These are phyloP conservation scores for Condylostylus longicornis DNA, from an alignment of 1,140 invertebrate species.

Conservation along the genomic window DNA sequence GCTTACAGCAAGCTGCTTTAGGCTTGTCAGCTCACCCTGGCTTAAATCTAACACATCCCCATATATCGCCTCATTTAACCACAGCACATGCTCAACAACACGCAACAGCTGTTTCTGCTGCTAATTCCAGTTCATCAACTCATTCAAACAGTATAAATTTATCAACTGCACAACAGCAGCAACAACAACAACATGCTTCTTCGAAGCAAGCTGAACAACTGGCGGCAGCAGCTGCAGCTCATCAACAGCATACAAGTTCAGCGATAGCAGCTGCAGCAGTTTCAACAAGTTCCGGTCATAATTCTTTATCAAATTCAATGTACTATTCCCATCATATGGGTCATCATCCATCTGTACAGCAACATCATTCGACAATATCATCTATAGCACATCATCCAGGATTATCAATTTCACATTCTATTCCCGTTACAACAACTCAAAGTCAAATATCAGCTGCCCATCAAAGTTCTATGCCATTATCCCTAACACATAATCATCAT, in stretches of 20 bases:
- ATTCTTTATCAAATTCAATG: conserved; percentile 10
- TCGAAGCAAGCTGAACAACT: conserved; percentile 1
- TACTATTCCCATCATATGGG: conserved; percentile 21
- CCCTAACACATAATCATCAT: conserved; percentile 16
- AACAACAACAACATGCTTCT: conserved; percentile 10
- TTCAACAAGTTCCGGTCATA: conserved; percentile 26
- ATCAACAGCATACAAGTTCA: conserved; percentile 10
- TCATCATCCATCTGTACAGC: conserved; percentile 22
- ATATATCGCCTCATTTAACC: conserved; percentile 24
- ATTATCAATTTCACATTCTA: conserved; percentile 3
- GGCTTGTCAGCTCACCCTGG: conserved; percentile 26
- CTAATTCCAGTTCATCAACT: not conserved
- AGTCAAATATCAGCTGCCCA: conserved; percentile 8
- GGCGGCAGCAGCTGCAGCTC: not conserved
- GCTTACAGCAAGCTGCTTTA: conserved; percentile 11
- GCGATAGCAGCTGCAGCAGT: conserved; percentile 17
- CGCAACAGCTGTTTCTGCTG: conserved; percentile 8
- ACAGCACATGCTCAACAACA: conserved; percentile 16
- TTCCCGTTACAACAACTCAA: not conserved
- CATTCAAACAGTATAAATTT: conserved; percentile 11
- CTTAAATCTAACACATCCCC: conserved; percentile 26
- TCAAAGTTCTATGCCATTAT: conserved; percentile 26
- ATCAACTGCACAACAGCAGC: conserved; percentile 11
- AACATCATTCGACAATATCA: conserved; percentile 16
- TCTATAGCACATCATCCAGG: conserved; percentile 24